Base-by-base conservation (phyloP, 2,113 vertebrate species). In the Amphiprion ocellaris region DNA sequence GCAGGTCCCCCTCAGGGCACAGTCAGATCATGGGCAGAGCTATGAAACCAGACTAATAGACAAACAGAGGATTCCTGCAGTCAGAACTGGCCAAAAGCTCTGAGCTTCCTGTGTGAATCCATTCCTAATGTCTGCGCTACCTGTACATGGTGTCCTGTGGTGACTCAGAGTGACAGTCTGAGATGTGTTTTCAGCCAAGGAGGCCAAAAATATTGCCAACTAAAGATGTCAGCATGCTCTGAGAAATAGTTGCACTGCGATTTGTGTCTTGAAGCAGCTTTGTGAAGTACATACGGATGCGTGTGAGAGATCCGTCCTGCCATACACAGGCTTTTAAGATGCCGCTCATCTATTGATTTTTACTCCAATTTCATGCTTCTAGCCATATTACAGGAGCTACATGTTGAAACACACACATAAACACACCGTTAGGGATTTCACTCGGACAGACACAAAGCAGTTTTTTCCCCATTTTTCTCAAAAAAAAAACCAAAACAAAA, bases 301-400 rank as follows among this genome's bases (percentile, higher is more conserved):
- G 10, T 44, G 12, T 3, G 10, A 3, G n/a, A 73, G 11, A 37
- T 54, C 15, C 24, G 46, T 9, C 49, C 7, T 46, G 16, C 56
- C 14, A 7, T 19, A 30, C 72, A 63, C 47, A 19, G n/a, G 68
- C 58, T 46, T 82, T 65, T 69, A 10, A 59, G 33, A 56, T 19
- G 28, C 23, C 30, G 23, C 12, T 63, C 69, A 50, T 59, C 12
- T 72, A 79, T 82, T 61, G 81, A 86, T 89, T 83, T 24, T 30
- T 53, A 72, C 80, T 79, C 33, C 9, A 16, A 5, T 82, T 21
- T 68, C 62, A 69, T 46, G 41, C 65, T 33, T 59, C 39, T 2
- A 15, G 58, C 17, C 16, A 11, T 69, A 52, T 10, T 50, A 17
- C 16, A 58, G 50, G 7, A 46, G 46, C 46, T 26, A 4, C 19